phyloP scores from a whole-genome alignment of 2,113 vertebrate genomes.

The Calcarius ornatus region DNA sequence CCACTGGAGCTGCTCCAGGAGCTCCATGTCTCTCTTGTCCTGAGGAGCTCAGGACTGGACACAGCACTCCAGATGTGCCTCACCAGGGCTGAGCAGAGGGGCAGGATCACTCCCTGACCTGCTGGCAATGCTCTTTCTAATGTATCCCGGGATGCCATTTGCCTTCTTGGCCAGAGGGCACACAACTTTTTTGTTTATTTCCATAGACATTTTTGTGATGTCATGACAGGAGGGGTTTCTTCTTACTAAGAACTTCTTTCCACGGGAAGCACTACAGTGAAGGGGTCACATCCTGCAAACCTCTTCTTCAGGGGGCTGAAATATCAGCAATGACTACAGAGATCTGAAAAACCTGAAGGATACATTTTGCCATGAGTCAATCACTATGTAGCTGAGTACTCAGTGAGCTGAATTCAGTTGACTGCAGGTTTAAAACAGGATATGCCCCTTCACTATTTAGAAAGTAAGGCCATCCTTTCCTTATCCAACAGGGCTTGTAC shows the following conservation, averaged over 20 bases:
- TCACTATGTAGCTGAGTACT: neutral
- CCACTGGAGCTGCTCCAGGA: fast-evolving
- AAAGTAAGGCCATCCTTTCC: neutral
- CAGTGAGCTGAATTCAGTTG: neutral
- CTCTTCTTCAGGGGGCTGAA: neutral
- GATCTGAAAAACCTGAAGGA: neutral
- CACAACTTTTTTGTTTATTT: neutral
- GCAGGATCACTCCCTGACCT: neutral
- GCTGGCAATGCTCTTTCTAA: neutral
- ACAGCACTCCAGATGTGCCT: neutral
- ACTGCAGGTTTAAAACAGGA: neutral
- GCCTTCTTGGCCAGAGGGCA: fast-evolving
- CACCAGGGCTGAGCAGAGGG: neutral
- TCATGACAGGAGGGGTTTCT: neutral
- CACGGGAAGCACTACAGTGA: neutral
- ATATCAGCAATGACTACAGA: fast-evolving
- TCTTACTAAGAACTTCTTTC: neutral
- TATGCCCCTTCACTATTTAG: neutral
- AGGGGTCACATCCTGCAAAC: neutral
- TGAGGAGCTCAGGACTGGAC: neutral
- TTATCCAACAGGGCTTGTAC: neutral
- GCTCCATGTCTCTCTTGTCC: neutral
- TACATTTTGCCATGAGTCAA: neutral
- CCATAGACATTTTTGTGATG: neutral
- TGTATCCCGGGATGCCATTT: neutral